Conservation (phyloP, 2,113 vertebrate species). For the Bungarus multicinctus region DNA sequence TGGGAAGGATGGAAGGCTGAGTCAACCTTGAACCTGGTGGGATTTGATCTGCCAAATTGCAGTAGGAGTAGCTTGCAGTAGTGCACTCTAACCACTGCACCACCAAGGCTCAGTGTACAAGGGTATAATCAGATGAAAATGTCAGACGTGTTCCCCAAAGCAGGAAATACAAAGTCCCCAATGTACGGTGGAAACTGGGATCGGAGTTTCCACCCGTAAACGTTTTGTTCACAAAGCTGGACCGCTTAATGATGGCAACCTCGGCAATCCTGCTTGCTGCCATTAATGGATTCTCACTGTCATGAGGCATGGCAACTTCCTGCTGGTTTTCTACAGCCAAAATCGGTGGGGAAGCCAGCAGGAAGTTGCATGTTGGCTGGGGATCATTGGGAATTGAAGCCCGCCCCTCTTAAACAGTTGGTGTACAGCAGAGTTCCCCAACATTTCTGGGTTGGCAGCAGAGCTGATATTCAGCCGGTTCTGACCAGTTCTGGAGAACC, state of each 20-base stretch:
- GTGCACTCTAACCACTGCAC: too few species aligned
- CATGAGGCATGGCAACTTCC: not conserved
- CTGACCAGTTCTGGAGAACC: too few species aligned
- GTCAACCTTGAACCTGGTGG: too few species aligned
- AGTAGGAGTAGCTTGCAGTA: too few species aligned
- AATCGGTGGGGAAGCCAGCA: not conserved
- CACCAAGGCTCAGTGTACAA: too few species aligned
- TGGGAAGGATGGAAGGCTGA: too few species aligned
- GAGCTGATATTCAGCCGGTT: too few species aligned
- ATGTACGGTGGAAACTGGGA: not conserved
- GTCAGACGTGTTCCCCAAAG: not conserved
- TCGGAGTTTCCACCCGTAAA: not conserved
- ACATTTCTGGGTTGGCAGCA: too few species aligned
- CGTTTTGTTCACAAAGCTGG: not conserved
- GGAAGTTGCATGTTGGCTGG: not conserved
- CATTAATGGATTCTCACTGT: not conserved
- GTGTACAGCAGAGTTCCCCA: not conserved
- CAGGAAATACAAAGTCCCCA: not conserved
- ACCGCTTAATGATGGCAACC: not conserved
- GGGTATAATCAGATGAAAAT: not conserved
- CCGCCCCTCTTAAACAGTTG: not conserved
- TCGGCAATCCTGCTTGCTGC: accelerated
- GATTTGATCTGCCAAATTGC: too few species aligned
- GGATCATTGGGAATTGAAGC: not conserved
- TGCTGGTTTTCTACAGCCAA: not conserved